A percentile compares a stretch with the other conserved stretches of the same genome.
phyloP scores from a whole-genome alignment of 2,113 vertebrate species.

The Rhinolophus sinicus region DNA sequence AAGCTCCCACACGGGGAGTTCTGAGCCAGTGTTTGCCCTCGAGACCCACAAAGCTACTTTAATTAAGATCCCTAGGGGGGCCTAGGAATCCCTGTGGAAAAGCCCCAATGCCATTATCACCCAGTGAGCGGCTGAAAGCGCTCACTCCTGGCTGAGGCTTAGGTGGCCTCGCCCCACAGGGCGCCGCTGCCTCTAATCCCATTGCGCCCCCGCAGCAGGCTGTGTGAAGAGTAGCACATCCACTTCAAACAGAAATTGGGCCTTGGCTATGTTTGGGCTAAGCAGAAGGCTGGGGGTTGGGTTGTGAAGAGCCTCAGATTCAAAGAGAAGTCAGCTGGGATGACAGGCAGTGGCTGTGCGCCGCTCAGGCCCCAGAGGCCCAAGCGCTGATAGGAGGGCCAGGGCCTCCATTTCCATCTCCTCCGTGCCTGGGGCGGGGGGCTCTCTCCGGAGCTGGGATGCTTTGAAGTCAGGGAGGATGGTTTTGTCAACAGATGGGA shows the following conservation, averaged over 20 bases:
- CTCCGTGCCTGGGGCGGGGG: background rate
- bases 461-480: conserved; percentile 74
- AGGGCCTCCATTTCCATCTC: background rate
- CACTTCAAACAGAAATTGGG: conserved; percentile 75
- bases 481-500: conserved; percentile 74
- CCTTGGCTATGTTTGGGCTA: conserved; percentile 36
- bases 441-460: background rate
- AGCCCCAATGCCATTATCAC: conserved; percentile 64
- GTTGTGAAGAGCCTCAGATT: conserved; percentile 26
- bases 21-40: background rate
- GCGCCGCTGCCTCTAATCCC: conserved; percentile 59
- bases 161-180: conserved; percentile 16
- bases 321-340: conserved; percentile 57
- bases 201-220: background rate
- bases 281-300: conserved; percentile 3
- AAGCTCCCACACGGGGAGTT: background rate
- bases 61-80: conserved; percentile 56
- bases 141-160: background rate
- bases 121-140: background rate
- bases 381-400: background rate
- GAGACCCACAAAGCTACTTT: conserved; percentile 40
- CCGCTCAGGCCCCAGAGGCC: background rate
- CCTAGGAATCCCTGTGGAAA: conserved; percentile 48
- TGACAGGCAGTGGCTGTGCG: background rate
- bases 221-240: conserved; percentile 63